phyloP scores from a whole-genome alignment of 2,888 invertebrate species.

The Megastigmus dorsalis region DNA sequence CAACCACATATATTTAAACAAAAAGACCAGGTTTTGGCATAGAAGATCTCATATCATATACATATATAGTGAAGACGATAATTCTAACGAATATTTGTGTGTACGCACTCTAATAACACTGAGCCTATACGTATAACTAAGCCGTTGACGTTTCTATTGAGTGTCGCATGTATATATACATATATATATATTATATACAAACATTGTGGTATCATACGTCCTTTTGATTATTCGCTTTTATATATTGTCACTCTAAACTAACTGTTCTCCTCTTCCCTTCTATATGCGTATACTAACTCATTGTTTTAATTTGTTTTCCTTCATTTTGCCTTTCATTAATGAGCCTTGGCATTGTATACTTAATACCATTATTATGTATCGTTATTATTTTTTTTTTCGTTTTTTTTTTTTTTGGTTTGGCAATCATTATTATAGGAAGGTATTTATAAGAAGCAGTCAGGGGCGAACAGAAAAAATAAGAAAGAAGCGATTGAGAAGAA shows the following conservation, averaged over 20 bases:
- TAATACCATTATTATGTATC: constrained; percentile 12
- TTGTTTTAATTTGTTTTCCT: constrained; percentile 35
- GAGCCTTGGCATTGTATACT: constrained; percentile 33
- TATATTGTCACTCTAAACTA: constrained; percentile 40
- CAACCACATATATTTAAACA: neutral
- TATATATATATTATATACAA: no score
- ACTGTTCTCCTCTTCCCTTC: constrained; percentile 37
- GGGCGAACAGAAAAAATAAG: neutral
- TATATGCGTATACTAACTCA: constrained; percentile 50
- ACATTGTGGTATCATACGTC: constrained; percentile 24
- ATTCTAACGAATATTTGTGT: constrained; percentile 14
- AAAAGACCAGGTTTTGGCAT: neutral
- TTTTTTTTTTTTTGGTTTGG: neutral
- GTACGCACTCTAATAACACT: constrained; percentile 28
- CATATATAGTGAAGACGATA: neutral
- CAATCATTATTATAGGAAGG: constrained; percentile 10
- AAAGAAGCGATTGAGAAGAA: constrained; percentile 9
- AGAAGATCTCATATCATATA: neutral
- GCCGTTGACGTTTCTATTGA: constrained; percentile 41
- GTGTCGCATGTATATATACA: constrained; percentile 54
- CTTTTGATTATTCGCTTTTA: constrained; percentile 35
- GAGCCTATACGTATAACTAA: constrained; percentile 29
- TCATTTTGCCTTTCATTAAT: constrained; percentile 8
- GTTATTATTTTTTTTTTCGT: neutral
- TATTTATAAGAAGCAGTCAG: neutral